Percentiles rank a stretch among this genome's conserved stretches.
Evolutionary conservation across 2,888 invertebrate species (phyloP).

Genomic region (Luffia ferchaultella): DNA sequence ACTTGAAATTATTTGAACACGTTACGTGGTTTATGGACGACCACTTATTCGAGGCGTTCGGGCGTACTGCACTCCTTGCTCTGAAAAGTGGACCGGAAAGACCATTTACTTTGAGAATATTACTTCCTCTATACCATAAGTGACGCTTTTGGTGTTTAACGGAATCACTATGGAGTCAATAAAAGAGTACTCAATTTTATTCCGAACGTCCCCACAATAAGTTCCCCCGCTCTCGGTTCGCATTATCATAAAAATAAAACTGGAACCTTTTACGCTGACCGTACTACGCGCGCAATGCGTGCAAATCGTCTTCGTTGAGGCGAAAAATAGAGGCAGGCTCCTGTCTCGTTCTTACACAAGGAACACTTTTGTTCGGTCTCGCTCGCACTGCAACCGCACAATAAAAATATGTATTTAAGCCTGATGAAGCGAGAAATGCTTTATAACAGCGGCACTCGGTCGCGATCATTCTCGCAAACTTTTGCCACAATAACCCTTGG

Average conservation of each 20-base stretch:
- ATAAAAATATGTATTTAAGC: not conserved
- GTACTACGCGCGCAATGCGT: constrained; percentile 30
- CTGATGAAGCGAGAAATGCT: not conserved
- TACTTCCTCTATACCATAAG: too few species aligned
- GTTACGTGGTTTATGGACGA: too few species aligned
- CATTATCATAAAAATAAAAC: constrained; percentile 52
- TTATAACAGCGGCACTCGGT: not conserved
- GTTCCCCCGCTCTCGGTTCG: constrained; percentile 24
- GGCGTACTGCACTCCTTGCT: too few species aligned
- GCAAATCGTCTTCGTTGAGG: not conserved
- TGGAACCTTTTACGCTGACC: constrained; percentile 36
- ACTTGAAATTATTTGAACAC: too few species aligned
- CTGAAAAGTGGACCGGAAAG: too few species aligned
- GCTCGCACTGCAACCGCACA: not conserved
- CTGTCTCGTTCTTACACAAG: not conserved
- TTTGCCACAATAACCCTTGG: not conserved
- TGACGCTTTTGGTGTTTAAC: too few species aligned
- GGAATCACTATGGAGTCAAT: not conserved
- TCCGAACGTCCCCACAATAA: not conserved
- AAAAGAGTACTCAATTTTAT: not conserved
- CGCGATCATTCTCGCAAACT: not conserved
- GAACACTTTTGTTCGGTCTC: not conserved
- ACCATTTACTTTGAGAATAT: too few species aligned
- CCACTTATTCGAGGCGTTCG: too few species aligned
- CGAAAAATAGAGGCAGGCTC: not conserved